Percentiles rank a stretch among this genome's conserved stretches.
Evolutionary conservation across 2,113 vertebrate species (phyloP).

Genomic region (Seriola rivoliana): DNA sequence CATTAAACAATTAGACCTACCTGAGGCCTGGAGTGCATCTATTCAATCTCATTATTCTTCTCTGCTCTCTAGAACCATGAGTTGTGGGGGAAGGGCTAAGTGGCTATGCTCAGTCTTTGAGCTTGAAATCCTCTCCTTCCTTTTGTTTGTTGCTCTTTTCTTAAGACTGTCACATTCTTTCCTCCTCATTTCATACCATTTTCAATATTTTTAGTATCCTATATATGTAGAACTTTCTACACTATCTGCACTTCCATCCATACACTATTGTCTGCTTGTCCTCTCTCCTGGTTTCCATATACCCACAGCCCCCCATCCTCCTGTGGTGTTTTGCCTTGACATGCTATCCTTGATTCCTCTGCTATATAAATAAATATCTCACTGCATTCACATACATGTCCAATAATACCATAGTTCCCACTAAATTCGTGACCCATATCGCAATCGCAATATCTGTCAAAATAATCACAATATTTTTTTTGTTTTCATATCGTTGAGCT

Average conservation of each 20-base stretch:
- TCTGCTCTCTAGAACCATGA: conserved; percentile 29
- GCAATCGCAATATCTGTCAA: no score
- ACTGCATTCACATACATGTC: no score
- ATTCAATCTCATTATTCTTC: conserved; percentile 64
- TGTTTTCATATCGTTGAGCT: no score
- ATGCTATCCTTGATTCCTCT: neutral
- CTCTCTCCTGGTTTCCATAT: neutral
- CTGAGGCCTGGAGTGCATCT: conserved; percentile 47
- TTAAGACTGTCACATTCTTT: neutral
- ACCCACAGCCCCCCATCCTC: neutral
- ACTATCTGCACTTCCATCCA: neutral
- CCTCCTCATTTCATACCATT: neutral
- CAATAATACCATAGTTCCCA: no score
- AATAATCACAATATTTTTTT: no score
- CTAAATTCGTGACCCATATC: no score
- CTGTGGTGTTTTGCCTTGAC: conserved; percentile 19
- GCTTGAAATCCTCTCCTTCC: conserved; percentile 4
- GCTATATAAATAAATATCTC: neutral
- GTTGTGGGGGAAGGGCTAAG: conserved; percentile 49
- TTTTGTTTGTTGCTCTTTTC: neutral
- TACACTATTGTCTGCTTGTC: neutral
- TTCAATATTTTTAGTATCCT: neutral
- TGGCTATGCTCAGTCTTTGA: conserved; percentile 14
- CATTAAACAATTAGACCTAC: conserved; percentile 70
- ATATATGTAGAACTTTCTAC: no score